Conservation (phyloP, 1,140 invertebrate species). For the Drosophila watanabei region DNA sequence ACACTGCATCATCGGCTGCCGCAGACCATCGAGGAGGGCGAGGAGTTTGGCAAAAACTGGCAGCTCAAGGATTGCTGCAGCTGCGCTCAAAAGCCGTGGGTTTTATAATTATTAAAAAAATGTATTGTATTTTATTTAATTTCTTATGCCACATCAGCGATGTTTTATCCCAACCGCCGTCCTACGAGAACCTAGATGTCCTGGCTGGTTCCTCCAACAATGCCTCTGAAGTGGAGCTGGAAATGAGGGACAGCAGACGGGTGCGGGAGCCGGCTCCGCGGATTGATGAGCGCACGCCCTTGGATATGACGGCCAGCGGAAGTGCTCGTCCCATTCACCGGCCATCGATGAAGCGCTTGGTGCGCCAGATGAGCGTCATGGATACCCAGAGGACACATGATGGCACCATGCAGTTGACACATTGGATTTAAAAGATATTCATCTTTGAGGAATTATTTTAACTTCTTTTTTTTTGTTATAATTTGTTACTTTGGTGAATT, state of each 20-base stretch:
- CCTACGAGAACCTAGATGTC: constrained; percentile 88
- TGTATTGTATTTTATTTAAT: not conserved
- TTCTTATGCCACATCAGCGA: constrained; percentile 22
- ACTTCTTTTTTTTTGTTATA: not conserved
- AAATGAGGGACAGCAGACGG: constrained; percentile 56
- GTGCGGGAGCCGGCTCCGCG: constrained; percentile 32
- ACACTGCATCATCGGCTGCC: constrained; percentile 92
- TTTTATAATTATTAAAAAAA: not conserved
- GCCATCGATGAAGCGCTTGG: constrained; percentile 88
- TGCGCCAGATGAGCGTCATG: constrained; percentile 91
- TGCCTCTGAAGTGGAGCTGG: constrained; percentile 68
- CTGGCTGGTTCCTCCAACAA: constrained; percentile 86
- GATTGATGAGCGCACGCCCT: constrained; percentile 84
- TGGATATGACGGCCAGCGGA: constrained; percentile 67
- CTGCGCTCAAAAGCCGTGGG: constrained; percentile 89
- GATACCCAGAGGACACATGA: constrained; percentile 92
- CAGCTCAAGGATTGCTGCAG: constrained; percentile 90
- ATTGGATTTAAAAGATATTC: constrained; percentile 90
- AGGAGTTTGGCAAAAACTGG: constrained; percentile 95
- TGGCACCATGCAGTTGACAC: constrained; percentile 92
- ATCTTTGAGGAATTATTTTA: not conserved
- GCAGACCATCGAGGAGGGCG: constrained; percentile 94
- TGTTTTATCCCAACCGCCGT: constrained; percentile 82
- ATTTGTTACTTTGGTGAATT: not conserved
- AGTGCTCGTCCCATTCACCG: constrained; percentile 74